Evolutionary conservation across 2,888 invertebrate genomes (phyloP).

Genomic region (Magallana nippona): DNA sequence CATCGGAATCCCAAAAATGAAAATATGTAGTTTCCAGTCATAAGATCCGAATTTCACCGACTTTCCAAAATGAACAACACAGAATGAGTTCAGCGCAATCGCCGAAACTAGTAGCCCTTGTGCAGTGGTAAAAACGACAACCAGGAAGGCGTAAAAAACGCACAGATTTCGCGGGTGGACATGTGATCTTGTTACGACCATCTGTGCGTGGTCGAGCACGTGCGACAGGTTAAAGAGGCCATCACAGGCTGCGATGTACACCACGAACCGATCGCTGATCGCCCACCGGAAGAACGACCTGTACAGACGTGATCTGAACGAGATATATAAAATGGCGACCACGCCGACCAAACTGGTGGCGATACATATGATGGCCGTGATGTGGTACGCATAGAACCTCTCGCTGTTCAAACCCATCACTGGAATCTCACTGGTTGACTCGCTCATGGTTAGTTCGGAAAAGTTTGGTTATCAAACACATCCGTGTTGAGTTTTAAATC

Average conservation of each 20-base stretch:
- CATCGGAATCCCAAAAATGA: slow-evolving; percentile 42
- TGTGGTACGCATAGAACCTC: slow-evolving; percentile 42
- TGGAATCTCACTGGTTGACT: not conserved
- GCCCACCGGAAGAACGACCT: slow-evolving; percentile 39
- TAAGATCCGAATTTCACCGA: slow-evolving; percentile 41
- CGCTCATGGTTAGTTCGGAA: not conserved
- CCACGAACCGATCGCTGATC: slow-evolving; percentile 46
- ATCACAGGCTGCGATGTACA: slow-evolving; percentile 49
- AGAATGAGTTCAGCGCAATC: slow-evolving; percentile 44
- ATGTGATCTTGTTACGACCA: slow-evolving; percentile 32
- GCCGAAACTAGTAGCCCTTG: slow-evolving; percentile 37
- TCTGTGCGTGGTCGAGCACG: slow-evolving; percentile 42
- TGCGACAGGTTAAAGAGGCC: slow-evolving; percentile 42
- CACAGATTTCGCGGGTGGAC: slow-evolving; percentile 38
- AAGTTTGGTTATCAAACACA: too few species aligned
- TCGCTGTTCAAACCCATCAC: slow-evolving; percentile 40
- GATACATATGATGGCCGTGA: slow-evolving; percentile 36
- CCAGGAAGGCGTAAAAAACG: slow-evolving; percentile 42
- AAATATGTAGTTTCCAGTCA: slow-evolving; percentile 37
- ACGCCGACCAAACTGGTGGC: slow-evolving; percentile 39
- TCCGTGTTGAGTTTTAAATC: too few species aligned
- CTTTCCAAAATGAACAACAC: slow-evolving; percentile 37
- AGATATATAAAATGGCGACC: slow-evolving; percentile 13
- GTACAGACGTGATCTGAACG: slow-evolving; percentile 15
- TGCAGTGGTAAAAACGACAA: slow-evolving; percentile 41